Percentiles rank a stretch among this genome's conserved stretches.
These are phyloP conservation scores for Rhopalosiphum maidis DNA, from an alignment of 1,140 invertebrate species.

Conservation along the genomic window DNA sequence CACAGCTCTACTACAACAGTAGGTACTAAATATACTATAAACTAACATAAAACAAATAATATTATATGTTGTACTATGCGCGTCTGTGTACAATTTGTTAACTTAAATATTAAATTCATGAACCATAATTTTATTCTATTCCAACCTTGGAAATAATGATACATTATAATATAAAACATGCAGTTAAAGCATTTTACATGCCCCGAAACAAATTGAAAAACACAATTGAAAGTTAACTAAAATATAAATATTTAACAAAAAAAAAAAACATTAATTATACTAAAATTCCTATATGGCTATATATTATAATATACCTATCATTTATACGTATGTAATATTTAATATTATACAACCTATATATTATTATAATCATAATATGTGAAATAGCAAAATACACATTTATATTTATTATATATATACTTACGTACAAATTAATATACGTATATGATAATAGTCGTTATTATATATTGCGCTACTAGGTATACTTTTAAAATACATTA, in stretches of 20 bases:
- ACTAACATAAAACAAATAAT: background rate
- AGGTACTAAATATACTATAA: background rate
- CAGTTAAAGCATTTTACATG: constrained; percentile 10
- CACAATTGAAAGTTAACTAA: constrained; percentile 12
- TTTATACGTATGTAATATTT: background rate
- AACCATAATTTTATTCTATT: constrained; percentile 10
- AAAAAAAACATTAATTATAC: background rate
- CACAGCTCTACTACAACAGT: background rate
- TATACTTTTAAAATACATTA: background rate
- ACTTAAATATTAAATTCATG: background rate
- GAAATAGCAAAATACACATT: background rate
- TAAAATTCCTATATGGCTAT: background rate
- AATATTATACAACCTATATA: background rate
- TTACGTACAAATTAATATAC: background rate
- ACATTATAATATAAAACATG: constrained; percentile 25
- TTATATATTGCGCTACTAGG: background rate
- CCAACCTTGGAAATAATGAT: constrained; percentile 30
- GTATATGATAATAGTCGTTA: background rate
- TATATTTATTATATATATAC: background rate
- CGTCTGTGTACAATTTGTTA: background rate
- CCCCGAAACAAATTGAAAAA: background rate
- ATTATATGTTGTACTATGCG: background rate
- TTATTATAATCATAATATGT: background rate
- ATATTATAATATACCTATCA: background rate
- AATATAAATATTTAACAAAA: background rate